phyloP scores from a whole-genome alignment of 2,113 vertebrate species.

The Sorex araneus region DNA sequence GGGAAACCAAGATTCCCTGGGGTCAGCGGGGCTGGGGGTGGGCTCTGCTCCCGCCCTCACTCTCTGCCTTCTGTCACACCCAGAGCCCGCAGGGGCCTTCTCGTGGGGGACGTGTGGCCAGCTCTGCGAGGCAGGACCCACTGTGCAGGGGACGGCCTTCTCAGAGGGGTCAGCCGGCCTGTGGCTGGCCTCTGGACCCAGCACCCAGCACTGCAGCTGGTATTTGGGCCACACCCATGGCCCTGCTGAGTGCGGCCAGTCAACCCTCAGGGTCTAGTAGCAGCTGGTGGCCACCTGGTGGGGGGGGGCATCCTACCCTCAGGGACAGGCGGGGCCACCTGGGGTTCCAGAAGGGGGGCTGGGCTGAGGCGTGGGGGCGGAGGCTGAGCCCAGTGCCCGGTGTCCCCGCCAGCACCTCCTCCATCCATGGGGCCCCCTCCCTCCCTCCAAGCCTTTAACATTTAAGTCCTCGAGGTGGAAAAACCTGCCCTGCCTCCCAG shows the following conservation, averaged over 20 bases:
- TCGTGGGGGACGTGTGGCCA: constrained; percentile 43
- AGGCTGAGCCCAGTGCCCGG: too few species aligned
- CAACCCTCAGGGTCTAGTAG: not conserved
- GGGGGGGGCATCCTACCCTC: not conserved
- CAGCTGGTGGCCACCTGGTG: not conserved
- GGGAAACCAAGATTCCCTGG: too few species aligned
- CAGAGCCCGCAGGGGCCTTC: too few species aligned
- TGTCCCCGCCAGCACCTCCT: not conserved
- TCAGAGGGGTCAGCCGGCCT: not conserved
- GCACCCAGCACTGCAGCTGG: not conserved
- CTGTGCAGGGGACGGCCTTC: constrained; percentile 10
- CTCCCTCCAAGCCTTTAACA: not conserved
- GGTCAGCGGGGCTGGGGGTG: too few species aligned
- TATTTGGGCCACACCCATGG: not conserved
- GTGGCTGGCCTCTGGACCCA: not conserved
- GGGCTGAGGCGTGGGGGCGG: not conserved
- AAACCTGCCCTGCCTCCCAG: not conserved
- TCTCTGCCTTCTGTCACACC: too few species aligned
- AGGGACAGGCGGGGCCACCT: not conserved
- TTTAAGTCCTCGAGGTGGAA: not conserved
- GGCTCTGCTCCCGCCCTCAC: too few species aligned
- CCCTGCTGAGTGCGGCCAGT: not conserved
- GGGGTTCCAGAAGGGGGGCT: not conserved
- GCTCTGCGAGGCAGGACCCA: not conserved
- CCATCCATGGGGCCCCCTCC: not conserved